Evolutionary conservation across 2,797 vertebrate genomes (phyloP).

Genomic region (Atherinosoma microstoma): DNA sequence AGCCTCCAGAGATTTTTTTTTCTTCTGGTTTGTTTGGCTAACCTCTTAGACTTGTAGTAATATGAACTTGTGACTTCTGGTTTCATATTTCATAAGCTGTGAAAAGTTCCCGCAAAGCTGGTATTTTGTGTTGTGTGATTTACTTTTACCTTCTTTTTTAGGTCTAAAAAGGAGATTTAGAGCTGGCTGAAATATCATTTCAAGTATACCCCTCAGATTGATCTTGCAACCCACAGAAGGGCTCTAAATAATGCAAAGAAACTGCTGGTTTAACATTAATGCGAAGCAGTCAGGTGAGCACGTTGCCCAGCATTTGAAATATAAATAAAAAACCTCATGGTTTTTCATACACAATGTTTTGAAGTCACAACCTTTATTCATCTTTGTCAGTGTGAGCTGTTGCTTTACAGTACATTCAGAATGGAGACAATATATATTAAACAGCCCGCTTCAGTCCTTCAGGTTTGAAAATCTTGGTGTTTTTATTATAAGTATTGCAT

Average conservation of each 20-base stretch:
- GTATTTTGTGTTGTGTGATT: neutral
- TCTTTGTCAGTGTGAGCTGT: neutral
- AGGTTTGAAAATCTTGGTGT: conserved; percentile 81
- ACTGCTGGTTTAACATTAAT: neutral
- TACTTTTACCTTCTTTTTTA: neutral
- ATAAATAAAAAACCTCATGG: neutral
- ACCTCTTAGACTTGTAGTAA: too few relatives aligned
- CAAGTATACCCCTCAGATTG: too few relatives aligned
- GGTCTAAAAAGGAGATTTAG: neutral
- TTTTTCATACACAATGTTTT: neutral
- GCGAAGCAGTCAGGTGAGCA: neutral
- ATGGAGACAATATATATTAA: conserved; percentile 25
- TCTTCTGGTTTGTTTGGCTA: too few relatives aligned
- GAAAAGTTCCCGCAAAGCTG: neutral
- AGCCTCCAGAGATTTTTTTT: too few relatives aligned
- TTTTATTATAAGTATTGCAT: conserved; percentile 86
- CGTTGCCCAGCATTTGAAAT: too few relatives aligned
- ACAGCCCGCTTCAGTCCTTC: conserved; percentile 32
- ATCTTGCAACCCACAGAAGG: too few relatives aligned
- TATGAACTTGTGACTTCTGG: too few relatives aligned
- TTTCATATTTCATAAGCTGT: too few relatives aligned
- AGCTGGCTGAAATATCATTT: too few relatives aligned
- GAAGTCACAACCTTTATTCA: conserved; percentile 18
- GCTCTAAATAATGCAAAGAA: neutral
- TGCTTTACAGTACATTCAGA: conserved; percentile 17